These are phyloP conservation scores for Neoitamus cyanurus DNA, from an alignment of 2,888 invertebrate genomes.

Conservation along the genomic window DNA sequence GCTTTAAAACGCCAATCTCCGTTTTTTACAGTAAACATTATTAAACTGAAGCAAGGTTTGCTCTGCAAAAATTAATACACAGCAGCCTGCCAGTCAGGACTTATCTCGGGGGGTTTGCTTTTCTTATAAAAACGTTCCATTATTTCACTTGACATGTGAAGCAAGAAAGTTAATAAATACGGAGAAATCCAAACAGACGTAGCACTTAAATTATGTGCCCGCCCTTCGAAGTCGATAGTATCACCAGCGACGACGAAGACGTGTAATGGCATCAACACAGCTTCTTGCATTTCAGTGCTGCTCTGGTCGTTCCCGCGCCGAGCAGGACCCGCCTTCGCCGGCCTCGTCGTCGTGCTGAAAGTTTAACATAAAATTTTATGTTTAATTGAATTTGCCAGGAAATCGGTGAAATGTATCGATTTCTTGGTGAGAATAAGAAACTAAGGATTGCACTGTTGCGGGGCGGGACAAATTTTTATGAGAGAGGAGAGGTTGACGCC, in stretches of 20 bases:
- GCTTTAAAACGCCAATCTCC: background rate
- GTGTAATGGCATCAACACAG: constrained; percentile 26
- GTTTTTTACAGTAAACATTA: background rate
- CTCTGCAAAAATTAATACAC: background rate
- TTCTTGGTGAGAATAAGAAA: constrained; percentile 31
- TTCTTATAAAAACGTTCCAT: constrained; percentile 5
- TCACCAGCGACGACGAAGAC: constrained; percentile 24
- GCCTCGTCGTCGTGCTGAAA: background rate
- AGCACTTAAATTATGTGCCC: constrained; percentile 2
- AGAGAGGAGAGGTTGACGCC: background rate
- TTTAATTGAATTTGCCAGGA: constrained; percentile 42
- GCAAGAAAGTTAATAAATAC: constrained; percentile 13
- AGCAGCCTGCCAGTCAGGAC: background rate
- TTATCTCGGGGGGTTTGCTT: background rate
- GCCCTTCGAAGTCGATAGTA: constrained; percentile 19
- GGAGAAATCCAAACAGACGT: constrained; percentile 15
- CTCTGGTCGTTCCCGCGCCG: background rate
- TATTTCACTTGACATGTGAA: constrained; percentile 7
- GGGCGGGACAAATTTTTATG: constrained; percentile 23
- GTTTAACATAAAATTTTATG: constrained; percentile 44
- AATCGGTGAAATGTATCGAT: constrained; percentile 42
- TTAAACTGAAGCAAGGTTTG: background rate
- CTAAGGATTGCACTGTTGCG: background rate
- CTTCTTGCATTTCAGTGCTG: background rate
- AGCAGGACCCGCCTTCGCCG: background rate